Evolutionary conservation across 2,888 invertebrate genomes (phyloP).

Genomic region (Dorcus hopei): DNA sequence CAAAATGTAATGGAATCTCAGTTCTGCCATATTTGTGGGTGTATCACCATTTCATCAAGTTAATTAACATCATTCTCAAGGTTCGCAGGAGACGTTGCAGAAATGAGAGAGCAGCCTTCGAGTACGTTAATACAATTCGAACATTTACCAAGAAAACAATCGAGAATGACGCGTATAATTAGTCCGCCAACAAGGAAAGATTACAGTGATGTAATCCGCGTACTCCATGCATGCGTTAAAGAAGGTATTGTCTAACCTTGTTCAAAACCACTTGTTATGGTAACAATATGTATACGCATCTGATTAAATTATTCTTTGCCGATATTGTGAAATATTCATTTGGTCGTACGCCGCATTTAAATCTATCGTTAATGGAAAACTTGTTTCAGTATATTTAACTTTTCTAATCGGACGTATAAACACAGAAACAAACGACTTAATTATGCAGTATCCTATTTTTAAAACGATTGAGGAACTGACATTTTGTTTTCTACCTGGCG

Average conservation of each 20-base stretch:
- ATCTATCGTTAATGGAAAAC: constrained; percentile 15
- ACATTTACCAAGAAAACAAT: constrained; percentile 2
- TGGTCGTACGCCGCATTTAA: constrained; percentile 2
- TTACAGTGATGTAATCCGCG: constrained; percentile 4
- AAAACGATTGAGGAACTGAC: constrained; percentile 12
- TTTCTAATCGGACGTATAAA: constrained; percentile 2
- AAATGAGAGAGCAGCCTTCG: background rate
- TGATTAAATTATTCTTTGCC: constrained; percentile 15
- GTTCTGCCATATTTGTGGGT: too few species aligned
- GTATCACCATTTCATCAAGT: too few species aligned
- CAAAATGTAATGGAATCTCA: too few species aligned
- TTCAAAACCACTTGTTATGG: constrained; percentile 28
- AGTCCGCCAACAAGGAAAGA: constrained; percentile 4
- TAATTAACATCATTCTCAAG: background rate
- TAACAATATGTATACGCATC: constrained; percentile 24
- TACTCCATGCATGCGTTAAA: background rate
- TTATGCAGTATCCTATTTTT: constrained; percentile 13
- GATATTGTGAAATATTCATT: constrained; percentile 11
- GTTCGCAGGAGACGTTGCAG: background rate
- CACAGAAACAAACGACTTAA: constrained; percentile 19
- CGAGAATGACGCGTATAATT: constrained; percentile 1
- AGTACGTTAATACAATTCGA: constrained; percentile 1
- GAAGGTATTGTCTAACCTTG: constrained; percentile 33
- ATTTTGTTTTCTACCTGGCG: constrained; percentile 16
- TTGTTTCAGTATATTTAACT: constrained; percentile 4